Base-by-base conservation (phyloP, 2,797 vertebrate species). In the Platyrinchus mystaceus region DNA sequence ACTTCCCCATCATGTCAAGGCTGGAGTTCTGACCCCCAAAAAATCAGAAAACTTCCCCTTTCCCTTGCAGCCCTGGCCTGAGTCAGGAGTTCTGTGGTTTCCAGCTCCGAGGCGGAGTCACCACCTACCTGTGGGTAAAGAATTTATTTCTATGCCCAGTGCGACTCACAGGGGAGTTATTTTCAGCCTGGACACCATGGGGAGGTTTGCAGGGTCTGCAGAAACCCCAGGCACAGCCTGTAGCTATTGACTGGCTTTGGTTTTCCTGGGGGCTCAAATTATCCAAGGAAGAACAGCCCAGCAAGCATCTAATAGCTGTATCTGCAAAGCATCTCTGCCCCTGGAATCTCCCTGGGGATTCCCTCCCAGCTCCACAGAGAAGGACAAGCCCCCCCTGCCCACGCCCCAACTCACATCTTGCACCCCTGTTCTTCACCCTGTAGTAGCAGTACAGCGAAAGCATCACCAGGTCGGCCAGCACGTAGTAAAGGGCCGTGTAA, bases 401-500 rank as follows among this genome's bases (percentile, higher is more conserved):
- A 0, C 6, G 19, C 26, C 67, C 39, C 63, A 28, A 95, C 97
- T 97, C 91, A 97, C 97, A 8, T 18, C 50, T 43, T 71, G 66
- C 6, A 9, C 83, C 24, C 32, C 19, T 26, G n/a, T 98, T 98
- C 97, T 97, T 98, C 68, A 91, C 55, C 83, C 97, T 98, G 98
- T 99, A 99, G 95, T 99, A 98, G 18, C 90, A 62, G 94, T 99
- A 99, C 89, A 99, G 95, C 2, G 94, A 91, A 34, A 99, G 95
- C 98, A 99, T 99, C 64, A 98, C 5, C 85, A 99, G 21, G 95
- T 99, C 99, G 1, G 99, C 98, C 19, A 98, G 2, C 55, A 99
- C 98, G 0, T 99, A 99, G 96, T 99, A 99, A 79, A 99, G 41
- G 0, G 99, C 99, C 0, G 99, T 99, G 96, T 99, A 99, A 16